Evolutionary conservation across 2,113 vertebrate species (phyloP), one percentile per base, ranked within the genome.

Genomic region (Porphyrio hochstetteri): DNA sequence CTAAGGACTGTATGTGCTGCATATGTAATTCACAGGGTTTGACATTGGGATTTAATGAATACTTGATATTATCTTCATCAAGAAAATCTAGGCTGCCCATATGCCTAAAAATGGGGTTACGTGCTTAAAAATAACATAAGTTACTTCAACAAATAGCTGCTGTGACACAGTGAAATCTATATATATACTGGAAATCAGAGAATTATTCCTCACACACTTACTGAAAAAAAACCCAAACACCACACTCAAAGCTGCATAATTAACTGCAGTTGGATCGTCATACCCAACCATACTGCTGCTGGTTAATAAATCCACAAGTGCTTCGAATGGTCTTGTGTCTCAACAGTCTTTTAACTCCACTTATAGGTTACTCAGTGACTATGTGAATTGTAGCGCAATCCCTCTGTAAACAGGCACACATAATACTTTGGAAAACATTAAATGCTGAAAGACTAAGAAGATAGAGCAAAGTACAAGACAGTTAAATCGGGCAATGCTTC

Each of bases 341-440:
- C 50, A 24, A 29, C 42, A 88, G 67, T 59, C 11, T 44, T 76
- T 57, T 59, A 77, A 40, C 44, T 64, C n/a, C 11, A 11, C 14
- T 72, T 5, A 7, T 3, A 36, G 8, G 16, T 88, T 93, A 90
- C 94, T 93, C 40, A 80, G 52, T 90, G 88, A 86, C 56, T 21
- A 6, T 18, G 27, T 82, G 53, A 85, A 36, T 40, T 24, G 13
- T n/a, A 61, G 33, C 65, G 38, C 25, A 69, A 28, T 57, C 18
- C 29, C 27, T 79, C 48, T 61, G 57, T 52, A 67, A 82, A 63
- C 10, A 40, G 27, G 46, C 20, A 48, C 9, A 40, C 28, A 10
- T 11, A 38, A n/a, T 33, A 25, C 35, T 69, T 77, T 31, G 55
- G 36, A 80, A 93, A 36, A 53, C 46, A 80, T 61, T 84, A 56